These are phyloP conservation scores for Luperina nickerlii DNA, from an alignment of 2,888 invertebrate species.

Conservation along the genomic window DNA sequence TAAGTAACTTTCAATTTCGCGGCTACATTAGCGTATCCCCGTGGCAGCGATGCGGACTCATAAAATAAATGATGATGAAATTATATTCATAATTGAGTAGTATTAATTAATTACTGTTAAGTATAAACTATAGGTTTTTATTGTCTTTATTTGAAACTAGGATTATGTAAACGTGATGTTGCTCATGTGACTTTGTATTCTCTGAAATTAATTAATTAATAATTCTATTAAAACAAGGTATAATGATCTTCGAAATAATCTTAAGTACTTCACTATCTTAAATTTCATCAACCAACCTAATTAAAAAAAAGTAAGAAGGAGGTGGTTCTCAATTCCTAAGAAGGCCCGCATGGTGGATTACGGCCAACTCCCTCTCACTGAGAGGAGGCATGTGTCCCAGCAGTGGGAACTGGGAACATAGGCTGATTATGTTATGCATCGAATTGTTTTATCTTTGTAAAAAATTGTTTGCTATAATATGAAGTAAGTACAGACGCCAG, in stretches of 20 bases:
- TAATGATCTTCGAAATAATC: not conserved
- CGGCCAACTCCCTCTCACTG: too few relatives aligned
- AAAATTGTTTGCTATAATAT: not conserved
- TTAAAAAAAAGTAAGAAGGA: not conserved
- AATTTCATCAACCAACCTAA: too few relatives aligned
- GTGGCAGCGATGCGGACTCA: not conserved
- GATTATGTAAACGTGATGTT: not conserved
- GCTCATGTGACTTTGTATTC: not conserved
- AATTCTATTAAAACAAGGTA: not conserved
- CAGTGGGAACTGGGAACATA: not conserved
- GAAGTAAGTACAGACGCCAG: too few relatives aligned
- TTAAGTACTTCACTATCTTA: not conserved
- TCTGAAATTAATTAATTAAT: not conserved
- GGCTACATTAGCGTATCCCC: too few relatives aligned
- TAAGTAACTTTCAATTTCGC: too few relatives aligned
- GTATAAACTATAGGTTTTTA: not conserved
- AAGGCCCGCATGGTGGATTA: not conserved
- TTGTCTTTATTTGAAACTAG: not conserved
- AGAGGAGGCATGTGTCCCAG: too few relatives aligned
- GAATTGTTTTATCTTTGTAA: not conserved
- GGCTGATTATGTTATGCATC: not conserved
- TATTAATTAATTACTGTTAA: not conserved
- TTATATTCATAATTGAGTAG: not conserved
- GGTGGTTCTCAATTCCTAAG: not conserved
- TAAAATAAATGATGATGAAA: not conserved